Conservation (phyloP, 1,140 invertebrate species). For the Coenobita brevimanus region DNA sequence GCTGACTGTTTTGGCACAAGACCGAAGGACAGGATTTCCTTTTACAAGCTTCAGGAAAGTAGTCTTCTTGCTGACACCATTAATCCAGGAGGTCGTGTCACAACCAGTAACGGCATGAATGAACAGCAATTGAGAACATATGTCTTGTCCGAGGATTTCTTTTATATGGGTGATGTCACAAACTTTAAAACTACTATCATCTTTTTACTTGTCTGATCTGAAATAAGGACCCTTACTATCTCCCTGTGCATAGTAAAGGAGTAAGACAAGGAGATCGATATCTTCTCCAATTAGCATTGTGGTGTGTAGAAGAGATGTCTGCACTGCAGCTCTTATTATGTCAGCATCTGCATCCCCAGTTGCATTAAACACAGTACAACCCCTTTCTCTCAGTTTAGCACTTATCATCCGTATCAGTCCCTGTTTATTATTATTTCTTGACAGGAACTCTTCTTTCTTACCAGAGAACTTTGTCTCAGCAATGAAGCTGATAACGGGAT, state of each 20-base stretch:
- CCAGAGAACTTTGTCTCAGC: constrained; percentile 8
- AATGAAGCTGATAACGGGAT: constrained; percentile 11
- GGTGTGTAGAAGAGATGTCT: background rate
- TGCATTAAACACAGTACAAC: background rate
- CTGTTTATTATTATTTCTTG: background rate
- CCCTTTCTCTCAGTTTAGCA: background rate
- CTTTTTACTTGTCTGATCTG: background rate
- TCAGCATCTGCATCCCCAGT: constrained; percentile 14
- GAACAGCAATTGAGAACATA: background rate
- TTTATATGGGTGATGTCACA: background rate
- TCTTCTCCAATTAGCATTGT: constrained; percentile 17
- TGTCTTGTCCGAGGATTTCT: background rate
- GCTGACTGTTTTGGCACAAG: constrained; percentile 11
- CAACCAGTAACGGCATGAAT: constrained; percentile 4
- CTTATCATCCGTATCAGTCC: background rate
- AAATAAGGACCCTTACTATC: background rate
- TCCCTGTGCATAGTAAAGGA: constrained; percentile 24
- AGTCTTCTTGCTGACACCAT: background rate
- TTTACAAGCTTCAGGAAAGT: background rate
- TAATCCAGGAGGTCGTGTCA: constrained; percentile 4
- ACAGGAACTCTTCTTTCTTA: constrained; percentile 13
- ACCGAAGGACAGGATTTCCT: constrained; percentile 6
- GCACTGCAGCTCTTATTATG: background rate
- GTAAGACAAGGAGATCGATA: background rate
- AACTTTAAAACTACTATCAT: background rate